Evolutionary conservation across 1,140 invertebrate species (phyloP).

Genomic region (Drosophila miranda): DNA sequence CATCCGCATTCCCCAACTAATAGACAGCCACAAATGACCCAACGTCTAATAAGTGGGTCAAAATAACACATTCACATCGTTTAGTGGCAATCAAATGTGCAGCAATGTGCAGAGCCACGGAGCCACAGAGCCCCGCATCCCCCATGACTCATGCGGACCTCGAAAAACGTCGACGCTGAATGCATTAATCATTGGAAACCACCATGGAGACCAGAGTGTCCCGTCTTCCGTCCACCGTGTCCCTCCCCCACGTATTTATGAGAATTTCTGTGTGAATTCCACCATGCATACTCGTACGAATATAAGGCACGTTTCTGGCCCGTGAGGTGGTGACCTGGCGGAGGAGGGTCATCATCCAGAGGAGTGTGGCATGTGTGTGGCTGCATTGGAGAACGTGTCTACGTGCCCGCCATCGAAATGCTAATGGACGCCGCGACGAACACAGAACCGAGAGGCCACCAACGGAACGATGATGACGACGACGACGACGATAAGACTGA

Average conservation of each 20-base stretch:
- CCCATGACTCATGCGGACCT: constrained; percentile 25
- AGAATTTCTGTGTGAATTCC: constrained; percentile 5
- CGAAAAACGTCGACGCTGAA: constrained; percentile 28
- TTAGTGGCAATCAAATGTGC: constrained; percentile 68
- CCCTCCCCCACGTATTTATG: no score
- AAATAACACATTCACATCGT: constrained; percentile 50
- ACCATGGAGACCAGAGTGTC: constrained; percentile 21
- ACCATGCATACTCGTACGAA: constrained; percentile 8
- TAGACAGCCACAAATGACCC: constrained; percentile 20
- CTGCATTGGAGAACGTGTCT: constrained; percentile 59
- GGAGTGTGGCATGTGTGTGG: constrained; percentile 9
- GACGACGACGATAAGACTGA: constrained; percentile 49
- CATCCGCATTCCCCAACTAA: constrained; percentile 35
- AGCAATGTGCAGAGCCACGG: constrained; percentile 19
- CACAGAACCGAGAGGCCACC: constrained; percentile 5
- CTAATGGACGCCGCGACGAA: constrained; percentile 59
- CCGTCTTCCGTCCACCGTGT: not conserved
- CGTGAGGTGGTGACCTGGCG: constrained; percentile 19
- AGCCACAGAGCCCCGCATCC: not conserved
- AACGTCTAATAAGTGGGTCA: constrained; percentile 62
- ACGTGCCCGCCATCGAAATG: constrained; percentile 63
- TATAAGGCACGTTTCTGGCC: constrained; percentile 54
- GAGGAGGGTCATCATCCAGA: constrained; percentile 5
- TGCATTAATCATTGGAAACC: constrained; percentile 65
- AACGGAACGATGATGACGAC: constrained; percentile 14